Base-by-base conservation (phyloP, 1,140 invertebrate species). In the Drosophila ohnishii region DNA sequence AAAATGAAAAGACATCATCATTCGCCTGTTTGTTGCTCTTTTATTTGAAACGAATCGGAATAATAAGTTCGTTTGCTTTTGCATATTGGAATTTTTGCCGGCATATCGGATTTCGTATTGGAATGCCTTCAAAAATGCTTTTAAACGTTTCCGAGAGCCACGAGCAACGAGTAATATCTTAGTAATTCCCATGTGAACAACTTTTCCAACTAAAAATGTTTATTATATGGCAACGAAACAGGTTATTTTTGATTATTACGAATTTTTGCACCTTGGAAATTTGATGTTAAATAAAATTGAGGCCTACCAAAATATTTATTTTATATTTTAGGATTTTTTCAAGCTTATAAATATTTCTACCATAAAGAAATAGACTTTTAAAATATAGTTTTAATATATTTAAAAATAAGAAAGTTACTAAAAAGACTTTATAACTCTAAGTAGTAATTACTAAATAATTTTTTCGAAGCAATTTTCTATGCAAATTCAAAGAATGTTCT, bases 1-100 rank as follows among this genome's bases (percentile, higher is more conserved):
- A 63, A 86, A 51, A 67, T 75, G 56, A 63, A 85, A 82, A 78
- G 75, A 86, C 79, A 86, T 87, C 75, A 86, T 87, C 67, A 87
- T 87, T 87, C 71, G 59, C 42, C 56, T 64, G 74, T 64, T 82
- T 62, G 55, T 72, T 72, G 44, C 58, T 56, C 44, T 66, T 66
- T 66, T 65, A 69, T 70, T 47, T 16, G 25, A 70, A 70, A 66
- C 22, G 66, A 58, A 58, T 69, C 37, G 28, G 7, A 67, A 53
- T 53, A 53, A 44, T 62, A 28, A 16, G 63, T 62, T 59, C 48
- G 57, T 53, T 47, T 42, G 35, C 72, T 65, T 55, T 55, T 35
- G 62, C 34, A 9, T 42, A 44, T 60, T 65, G 51, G 34, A 75
- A 47, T 32, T 60, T 47, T 47, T 22, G 53, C 16, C 9, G 14